Evolutionary conservation across 2,888 invertebrate species (phyloP).

Genomic region (Agrochola lota): DNA sequence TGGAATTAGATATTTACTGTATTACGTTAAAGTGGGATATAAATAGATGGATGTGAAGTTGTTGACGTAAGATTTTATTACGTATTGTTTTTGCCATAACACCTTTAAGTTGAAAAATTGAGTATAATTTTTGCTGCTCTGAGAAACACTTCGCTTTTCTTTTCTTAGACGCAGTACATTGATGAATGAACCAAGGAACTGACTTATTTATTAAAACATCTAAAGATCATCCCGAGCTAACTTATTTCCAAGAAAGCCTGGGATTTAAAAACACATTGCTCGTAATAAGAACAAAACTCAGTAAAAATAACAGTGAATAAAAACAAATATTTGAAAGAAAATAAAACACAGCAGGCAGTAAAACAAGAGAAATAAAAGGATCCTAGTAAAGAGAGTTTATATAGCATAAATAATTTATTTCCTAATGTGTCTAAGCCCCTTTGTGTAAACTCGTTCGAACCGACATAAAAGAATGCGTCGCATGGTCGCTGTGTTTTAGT

Average conservation of each 20-base stretch:
- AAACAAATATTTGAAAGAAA: slow-evolving; percentile 18
- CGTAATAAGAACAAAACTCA: not conserved
- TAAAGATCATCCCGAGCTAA: not conserved
- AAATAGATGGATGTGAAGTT: slow-evolving; percentile 37
- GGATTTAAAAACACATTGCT: not conserved
- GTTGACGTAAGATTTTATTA: slow-evolving; percentile 29
- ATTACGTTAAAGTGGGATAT: slow-evolving; percentile 34
- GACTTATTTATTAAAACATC: not conserved
- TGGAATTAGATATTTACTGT: slow-evolving; percentile 43
- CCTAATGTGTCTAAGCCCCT: slow-evolving; percentile 24
- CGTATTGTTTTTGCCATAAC: slow-evolving; percentile 18
- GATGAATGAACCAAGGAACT: not conserved
- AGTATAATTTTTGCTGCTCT: not conserved
- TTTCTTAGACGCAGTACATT: not conserved
- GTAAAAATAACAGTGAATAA: slow-evolving; percentile 3
- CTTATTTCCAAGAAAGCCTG: not conserved
- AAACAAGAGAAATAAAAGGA: slow-evolving; percentile 20
- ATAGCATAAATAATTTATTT: slow-evolving; percentile 35
- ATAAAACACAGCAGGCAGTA: slow-evolving; percentile 4
- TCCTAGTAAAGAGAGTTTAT: slow-evolving; percentile 10
- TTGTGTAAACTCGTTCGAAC: slow-evolving; percentile 48
- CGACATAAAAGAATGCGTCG: slow-evolving; percentile 49
- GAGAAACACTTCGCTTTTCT: not conserved
- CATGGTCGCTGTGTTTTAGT: slow-evolving; percentile 41
- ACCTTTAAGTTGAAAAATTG: not conserved